Conservation (phyloP, 2,113 vertebrate species). For the Clarias macrocephalus region DNA sequence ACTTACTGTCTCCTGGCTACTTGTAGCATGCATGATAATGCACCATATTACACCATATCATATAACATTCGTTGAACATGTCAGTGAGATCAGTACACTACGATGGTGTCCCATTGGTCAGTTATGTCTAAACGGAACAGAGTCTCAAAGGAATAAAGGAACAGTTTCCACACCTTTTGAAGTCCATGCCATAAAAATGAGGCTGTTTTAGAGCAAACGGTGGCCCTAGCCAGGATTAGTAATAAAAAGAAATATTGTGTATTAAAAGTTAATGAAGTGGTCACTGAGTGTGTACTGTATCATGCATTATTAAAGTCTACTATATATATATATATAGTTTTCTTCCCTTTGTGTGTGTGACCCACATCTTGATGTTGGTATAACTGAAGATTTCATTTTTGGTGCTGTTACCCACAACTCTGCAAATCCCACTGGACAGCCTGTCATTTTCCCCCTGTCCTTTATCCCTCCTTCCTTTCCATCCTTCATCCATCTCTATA, state of each 20-base stretch:
- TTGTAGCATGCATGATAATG: neutral
- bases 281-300: neutral
- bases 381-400: neutral
- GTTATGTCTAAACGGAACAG: neutral
- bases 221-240: neutral
- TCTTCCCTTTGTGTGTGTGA: neutral
- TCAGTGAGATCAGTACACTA: neutral
- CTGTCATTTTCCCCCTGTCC: neutral
- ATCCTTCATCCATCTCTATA: slow-evolving; percentile 33
- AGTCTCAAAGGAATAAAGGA: neutral
- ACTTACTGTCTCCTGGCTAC: neutral
- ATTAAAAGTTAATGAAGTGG: neutral
- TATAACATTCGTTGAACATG: neutral
- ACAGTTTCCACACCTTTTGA: neutral
- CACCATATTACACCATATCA: neutral
- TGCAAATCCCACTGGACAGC: slow-evolving; percentile 26
- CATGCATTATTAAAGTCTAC: neutral
- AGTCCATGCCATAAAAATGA: neutral
- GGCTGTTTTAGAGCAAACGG: neutral
- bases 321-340: too few relatives aligned
- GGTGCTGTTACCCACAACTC: slow-evolving; percentile 27
- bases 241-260: neutral
- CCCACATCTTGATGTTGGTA: neutral
- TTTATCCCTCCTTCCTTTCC: neutral
- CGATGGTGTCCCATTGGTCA: neutral